Base-by-base conservation (phyloP, 2,888 invertebrate species). In the Taphrorychus bicolor region DNA sequence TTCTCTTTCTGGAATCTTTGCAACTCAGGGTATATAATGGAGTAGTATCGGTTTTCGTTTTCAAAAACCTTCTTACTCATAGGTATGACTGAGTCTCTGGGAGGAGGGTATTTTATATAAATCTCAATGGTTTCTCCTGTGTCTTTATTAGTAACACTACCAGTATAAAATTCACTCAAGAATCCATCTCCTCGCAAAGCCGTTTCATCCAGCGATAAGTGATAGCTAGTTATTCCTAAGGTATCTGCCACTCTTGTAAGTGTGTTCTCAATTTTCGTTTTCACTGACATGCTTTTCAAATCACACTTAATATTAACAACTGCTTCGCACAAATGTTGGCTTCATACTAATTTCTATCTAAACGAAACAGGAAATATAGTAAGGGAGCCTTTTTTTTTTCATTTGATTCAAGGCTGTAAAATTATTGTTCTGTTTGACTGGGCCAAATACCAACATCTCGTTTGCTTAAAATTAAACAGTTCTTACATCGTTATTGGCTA, bases 111-210 rank as follows among this genome's bases (percentile, higher is more conserved):
- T 72, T 74, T 14, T 64, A 57, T 7, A 68, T 60, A 16, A 0
- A 63, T 49, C 5, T 71, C 45, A 9, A 60, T 16, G 11, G 40
- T 18, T 17, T 63, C 18, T 0, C 16, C 42, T 11, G 23, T 64
- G 2, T 61, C 58, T 19, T 49, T 59, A 18, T 62, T 41, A 48
- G 59, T 16, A 7, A 73, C 21, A 11, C 66, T 58, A n/a, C 66
- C 52, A 17, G 61, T 66, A 23, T 42, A 54, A 19, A 68, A 51
- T 7, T 71, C 69, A 9, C 71, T 65, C 1, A 70, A 9, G 23
- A 61, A 71, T 17, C 72, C 72, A 48, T 70, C 67, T n/a, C 70
- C 73, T 24, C 56, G 66, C 3, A 58, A 18, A 14, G 19, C 22
- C 2, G 32, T 32, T 42, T 40, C 0, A 18, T 64, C 21, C 1